Conservation (phyloP, 2,888 invertebrate species). For the Gymnosoma rotundatum region DNA sequence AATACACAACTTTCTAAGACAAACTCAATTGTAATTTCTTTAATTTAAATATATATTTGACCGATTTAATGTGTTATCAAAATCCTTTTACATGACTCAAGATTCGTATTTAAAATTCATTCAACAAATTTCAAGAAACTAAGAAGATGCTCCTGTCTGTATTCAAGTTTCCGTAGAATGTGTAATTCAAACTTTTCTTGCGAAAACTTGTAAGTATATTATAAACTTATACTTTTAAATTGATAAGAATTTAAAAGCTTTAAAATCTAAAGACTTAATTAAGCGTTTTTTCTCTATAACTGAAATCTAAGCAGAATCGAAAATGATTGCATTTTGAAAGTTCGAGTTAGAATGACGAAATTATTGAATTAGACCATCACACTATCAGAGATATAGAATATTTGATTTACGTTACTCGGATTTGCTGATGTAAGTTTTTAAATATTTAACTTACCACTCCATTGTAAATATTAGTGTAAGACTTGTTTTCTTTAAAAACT, state of each 20-base stretch:
- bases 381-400: too few species aligned
- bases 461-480: too few species aligned
- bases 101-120: constrained; percentile 44
- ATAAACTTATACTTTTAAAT: neutral
- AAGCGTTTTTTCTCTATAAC: too few species aligned
- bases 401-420: too few species aligned
- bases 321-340: too few species aligned
- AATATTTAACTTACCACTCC: too few species aligned
- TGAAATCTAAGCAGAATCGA: too few species aligned
- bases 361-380: too few species aligned
- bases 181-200: neutral
- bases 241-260: too few species aligned
- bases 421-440: too few species aligned
- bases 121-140: constrained; percentile 58
- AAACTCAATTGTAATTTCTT: neutral
- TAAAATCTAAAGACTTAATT: neutral
- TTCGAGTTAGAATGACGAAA: too few species aligned
- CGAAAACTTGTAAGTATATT: neutral
- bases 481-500: too few species aligned
- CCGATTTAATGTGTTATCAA: constrained; percentile 8
- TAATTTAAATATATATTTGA: neutral
- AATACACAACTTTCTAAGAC: neutral
- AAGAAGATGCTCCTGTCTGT: neutral
- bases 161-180: constrained; percentile 11
- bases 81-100: constrained; percentile 47